These are phyloP conservation scores for Esox lucius DNA, from an alignment of 2,797 vertebrate species.

Conservation along the genomic window DNA sequence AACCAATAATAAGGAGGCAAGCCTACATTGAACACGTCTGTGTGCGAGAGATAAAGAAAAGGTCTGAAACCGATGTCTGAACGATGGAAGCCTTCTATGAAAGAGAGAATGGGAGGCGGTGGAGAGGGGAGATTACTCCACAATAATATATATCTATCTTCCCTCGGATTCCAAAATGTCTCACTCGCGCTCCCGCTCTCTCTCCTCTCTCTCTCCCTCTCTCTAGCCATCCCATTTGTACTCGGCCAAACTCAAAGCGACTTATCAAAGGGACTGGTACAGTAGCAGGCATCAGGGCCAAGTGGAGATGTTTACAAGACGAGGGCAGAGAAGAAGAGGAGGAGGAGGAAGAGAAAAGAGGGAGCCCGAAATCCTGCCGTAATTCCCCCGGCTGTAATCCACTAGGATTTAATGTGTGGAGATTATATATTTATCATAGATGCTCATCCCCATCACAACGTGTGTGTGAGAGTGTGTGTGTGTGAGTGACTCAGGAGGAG, in stretches of 20 bases:
- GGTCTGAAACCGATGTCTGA: conserved; percentile 21
- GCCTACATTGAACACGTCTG: conserved; percentile 58
- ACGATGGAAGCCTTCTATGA: conserved; percentile 50
- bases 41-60: conserved; percentile 33
- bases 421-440: conserved; percentile 78
- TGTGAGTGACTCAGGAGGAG: conserved; percentile 20
- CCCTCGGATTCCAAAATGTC: conserved; percentile 28
- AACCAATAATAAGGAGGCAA: conserved; percentile 70
- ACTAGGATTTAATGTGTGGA: conserved; percentile 70
- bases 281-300: conserved; percentile 63
- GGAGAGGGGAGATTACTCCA: conserved; percentile 71
- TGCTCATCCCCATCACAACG: conserved; percentile 62
- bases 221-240: conserved; percentile 65
- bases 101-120: conserved; percentile 51
- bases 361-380: conserved; percentile 66
- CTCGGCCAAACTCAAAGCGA: conserved; percentile 68
- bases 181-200: conserved; percentile 13
- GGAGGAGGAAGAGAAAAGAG: conserved; percentile 54
- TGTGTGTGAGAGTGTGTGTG: neutral
- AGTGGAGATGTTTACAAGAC: conserved; percentile 75
- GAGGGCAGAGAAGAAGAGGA: conserved; percentile 63
- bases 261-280: conserved; percentile 75
- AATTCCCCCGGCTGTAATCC: conserved; percentile 80
- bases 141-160: conserved; percentile 51
- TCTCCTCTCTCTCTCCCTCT: conserved; percentile 28